Evolutionary conservation across 2,888 invertebrate species (phyloP), one percentile per base, ranked within the genome.

Genomic region (Agrilus biguttatus): DNA sequence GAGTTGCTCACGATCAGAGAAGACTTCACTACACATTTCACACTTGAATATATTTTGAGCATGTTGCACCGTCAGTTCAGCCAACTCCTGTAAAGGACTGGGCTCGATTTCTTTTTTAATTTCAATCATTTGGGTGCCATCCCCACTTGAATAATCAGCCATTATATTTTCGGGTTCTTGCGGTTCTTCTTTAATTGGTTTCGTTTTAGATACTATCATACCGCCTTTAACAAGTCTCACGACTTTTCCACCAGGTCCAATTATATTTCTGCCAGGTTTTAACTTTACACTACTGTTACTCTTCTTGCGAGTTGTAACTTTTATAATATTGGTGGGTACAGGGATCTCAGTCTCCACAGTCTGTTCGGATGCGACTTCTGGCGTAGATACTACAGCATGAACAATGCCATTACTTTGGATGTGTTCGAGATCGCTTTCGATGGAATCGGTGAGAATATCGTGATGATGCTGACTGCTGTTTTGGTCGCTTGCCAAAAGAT

Each of bases 1-100:
- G 36, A 82, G 64, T 50, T 83, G 83, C 40, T 81, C 78, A 40
- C 84, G 75, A 49, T 80, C 79, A 8, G 77, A 69, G 63, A 88
- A 88, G 52, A 80, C 76, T 39, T 78, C 75, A 42, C 80, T 75
- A 62, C 88, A 88, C 83, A 88, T 86, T 63, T 86, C 86, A 60
- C 88, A 88, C 51, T 78, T 80, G 65, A 76, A 84, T 36, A 78
- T 52, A 48, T 59, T 65, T 47, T 64, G 61, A 38, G 62, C 57
- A 45, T 65, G 65, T 46, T 56, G 57, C 63, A 78, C 50, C 61
- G 67, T 43, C 58, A 71, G 53, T 67, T 77, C 58, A 53, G 72
- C 65, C 56, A 71, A 53, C 63, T 72, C 59, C 60, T 72, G 63
- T 56, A 73, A 49, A 48, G 69, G 56, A 61, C 66, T 69, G 17